Base-by-base conservation (phyloP, 2,797 vertebrate genomes). In the Oreochromis mossambicus region DNA sequence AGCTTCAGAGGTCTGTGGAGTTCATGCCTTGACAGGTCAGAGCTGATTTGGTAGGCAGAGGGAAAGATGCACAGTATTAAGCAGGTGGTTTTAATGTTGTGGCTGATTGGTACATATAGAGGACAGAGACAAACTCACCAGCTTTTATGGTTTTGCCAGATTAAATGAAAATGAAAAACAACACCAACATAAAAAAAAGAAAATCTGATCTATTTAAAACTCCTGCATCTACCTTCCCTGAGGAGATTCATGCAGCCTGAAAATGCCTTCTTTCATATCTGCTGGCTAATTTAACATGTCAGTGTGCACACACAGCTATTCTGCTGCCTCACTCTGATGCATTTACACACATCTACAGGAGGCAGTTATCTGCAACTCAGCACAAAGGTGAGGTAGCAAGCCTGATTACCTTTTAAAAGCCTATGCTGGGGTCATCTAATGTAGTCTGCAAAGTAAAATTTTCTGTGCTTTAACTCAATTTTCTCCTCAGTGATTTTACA, bases 281-380 rank as follows among this genome's bases (percentile, higher is more conserved):
- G 85, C 36, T 1, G 17, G 52, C 61, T 82, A 83, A 91, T 91
- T 91, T 50, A 87, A 89, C 77, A 75, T 85, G 87, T 88, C 80
- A 84, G 80, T 77, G 79, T 90, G 83, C 86, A 15, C 81, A 51
- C 87, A 5, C 79, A 88, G 85, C 82, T 73, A 3, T 56, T 79
- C 81, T 70, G 83, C 86, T 54, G 1, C 80, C 86, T 84, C 19
- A 7, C 80, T 52, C 81, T 24, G 77, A 83, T 73, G 83, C 81
- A 75, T 88, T 82, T 19, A 85, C 80, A 83, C 85, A 78, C 83
- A 83, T 79, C 79, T 43, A 17, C 58, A 24, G 58, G 81, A 34
- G 81, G 26, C 81, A 5, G 73, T 89, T 89, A 92, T 90, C 82
- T 89, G 83, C 52, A 78, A 66, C 46, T 83, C 87, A 54, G 81